Conservation (phyloP, 1,140 invertebrate species). For the Sarcophaga peregrina region DNA sequence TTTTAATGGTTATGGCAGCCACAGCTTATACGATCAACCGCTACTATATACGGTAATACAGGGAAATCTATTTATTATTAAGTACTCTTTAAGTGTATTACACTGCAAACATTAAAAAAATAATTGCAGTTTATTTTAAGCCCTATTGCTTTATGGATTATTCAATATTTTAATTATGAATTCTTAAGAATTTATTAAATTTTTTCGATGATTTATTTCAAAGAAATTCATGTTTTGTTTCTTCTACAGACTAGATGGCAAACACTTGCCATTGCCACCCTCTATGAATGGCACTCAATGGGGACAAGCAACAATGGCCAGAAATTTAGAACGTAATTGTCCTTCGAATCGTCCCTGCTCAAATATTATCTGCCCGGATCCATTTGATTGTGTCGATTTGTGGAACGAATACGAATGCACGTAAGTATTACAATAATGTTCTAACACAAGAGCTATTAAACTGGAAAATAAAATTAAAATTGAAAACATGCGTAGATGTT, state of each 20-base stretch:
- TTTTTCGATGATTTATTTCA: too few relatives aligned
- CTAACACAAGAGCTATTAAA: not conserved
- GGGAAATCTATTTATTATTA: not conserved
- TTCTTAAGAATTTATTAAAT: too few relatives aligned
- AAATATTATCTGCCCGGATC: constrained; percentile 71
- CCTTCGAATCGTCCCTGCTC: constrained; percentile 73
- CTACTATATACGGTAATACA: not conserved
- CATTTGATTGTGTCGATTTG: constrained; percentile 75
- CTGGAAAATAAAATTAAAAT: not conserved
- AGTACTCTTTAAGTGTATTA: too few relatives aligned
- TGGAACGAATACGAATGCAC: constrained; percentile 78
- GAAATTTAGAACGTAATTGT: constrained; percentile 69
- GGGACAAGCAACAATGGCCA: constrained; percentile 70
- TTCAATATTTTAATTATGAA: too few relatives aligned
- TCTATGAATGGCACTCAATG: constrained; percentile 74
- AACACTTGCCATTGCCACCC: constrained; percentile 73
- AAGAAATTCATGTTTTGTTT: not conserved
- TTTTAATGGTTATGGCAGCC: too few relatives aligned
- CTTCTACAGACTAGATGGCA: constrained; percentile 70
- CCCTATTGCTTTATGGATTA: too few relatives aligned
- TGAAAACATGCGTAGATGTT: not conserved
- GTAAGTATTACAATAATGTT: constrained; percentile 67
- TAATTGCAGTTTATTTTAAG: too few relatives aligned
- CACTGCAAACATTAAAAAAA: too few relatives aligned
- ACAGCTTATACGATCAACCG: too few relatives aligned